Evolutionary conservation across 2,888 invertebrate species (phyloP), one percentile per base, ranked within the genome.

Genomic region (Elmis aenea): DNA sequence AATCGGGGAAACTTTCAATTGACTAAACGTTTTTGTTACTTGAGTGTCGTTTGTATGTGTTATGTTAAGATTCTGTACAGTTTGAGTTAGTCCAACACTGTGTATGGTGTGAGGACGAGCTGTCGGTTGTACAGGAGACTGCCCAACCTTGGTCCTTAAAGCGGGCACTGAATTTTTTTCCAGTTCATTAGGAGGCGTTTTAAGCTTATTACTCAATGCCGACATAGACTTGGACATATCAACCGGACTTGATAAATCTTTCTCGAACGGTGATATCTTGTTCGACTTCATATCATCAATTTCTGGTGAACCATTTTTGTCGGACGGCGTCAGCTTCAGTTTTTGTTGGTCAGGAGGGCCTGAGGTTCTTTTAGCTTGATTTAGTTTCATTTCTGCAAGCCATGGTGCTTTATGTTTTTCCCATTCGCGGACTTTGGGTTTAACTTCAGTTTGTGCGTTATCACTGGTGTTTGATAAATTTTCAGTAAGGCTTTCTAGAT

Each of bases 311-410:
- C 13, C 48, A 40, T 18, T 33, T 34, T 34, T 44, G 12, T 44
- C 44, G 9, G 40, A 30, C 2, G 54, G 53, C 3, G 58, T 50
- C 12, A 56, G 39, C 37, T 58, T 62, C 13, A 53, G 46, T 45
- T 55, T 60, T 10, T 52, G 47, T 37, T 58, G 52, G 38, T 63
- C 29, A 54, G 61, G 12, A 59, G 69, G 61, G 24, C 64, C 61
- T 0, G 74, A 73, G 11, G 76, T 77, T 55, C 80, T 76, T 66
- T 77, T 79, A 1, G 79, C 79, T 63, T 88, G 87, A 56, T 82
- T 85, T 46, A 84, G 73, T 59, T 86, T 86, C 48, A 88, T 74
- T 60, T 88, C 87, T 48, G 77, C 83, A 75, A 88, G 81, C 86
- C 86, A 88, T 0, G 87, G 86, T 26, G 81, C 83, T 55, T 75